phyloP scores from a whole-genome alignment of 2,888 invertebrate genomes.

The Melinaea marsaeus region DNA sequence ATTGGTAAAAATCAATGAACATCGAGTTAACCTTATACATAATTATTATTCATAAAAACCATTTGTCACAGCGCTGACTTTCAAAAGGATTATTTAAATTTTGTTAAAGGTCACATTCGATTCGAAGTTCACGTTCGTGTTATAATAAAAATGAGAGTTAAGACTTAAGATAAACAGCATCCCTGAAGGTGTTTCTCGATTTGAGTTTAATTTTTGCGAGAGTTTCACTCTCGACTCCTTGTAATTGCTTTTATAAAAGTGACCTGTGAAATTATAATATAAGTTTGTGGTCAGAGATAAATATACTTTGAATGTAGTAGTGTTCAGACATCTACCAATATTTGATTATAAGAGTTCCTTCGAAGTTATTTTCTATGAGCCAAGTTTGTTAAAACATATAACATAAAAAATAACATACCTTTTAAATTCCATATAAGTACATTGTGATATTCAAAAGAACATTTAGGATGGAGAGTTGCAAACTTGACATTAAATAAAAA shows the following conservation, averaged over 20 bases:
- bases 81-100: background rate
- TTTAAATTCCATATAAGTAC: too few species aligned
- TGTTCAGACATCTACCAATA: too few species aligned
- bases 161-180: background rate
- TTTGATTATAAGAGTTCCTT: too few species aligned
- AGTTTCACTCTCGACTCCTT: slow-evolving; percentile 6
- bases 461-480: too few species aligned
- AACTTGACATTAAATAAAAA: too few species aligned
- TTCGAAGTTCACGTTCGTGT: background rate
- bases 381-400: too few species aligned
- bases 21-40: background rate
- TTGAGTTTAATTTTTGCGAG: slow-evolving; percentile 4
- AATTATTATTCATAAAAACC: background rate
- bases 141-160: background rate
- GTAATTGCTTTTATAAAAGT: slow-evolving; percentile 3
- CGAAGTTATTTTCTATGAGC: too few species aligned
- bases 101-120: background rate
- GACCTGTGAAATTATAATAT: background rate
- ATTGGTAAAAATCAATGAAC: slow-evolving; percentile 4
- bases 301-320: too few species aligned
- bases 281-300: background rate
- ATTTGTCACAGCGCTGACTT: background rate
- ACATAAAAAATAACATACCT: too few species aligned
- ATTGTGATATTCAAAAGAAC: too few species aligned
- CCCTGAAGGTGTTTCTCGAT: slow-evolving; percentile 3